These are phyloP conservation scores for Okamejei kenojei DNA, from an alignment of 2,797 vertebrate genomes.

Conservation along the genomic window DNA sequence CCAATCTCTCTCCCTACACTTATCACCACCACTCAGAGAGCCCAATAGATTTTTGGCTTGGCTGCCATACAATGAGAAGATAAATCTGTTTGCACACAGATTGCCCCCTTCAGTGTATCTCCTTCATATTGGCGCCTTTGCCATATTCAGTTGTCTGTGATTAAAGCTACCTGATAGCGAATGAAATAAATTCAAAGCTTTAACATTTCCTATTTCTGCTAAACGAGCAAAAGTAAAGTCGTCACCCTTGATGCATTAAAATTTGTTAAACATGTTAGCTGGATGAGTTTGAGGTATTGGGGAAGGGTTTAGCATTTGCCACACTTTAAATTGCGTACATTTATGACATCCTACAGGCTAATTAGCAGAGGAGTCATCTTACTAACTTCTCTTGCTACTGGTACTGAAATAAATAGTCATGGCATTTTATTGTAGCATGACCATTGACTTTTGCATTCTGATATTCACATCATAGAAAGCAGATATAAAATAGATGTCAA, in stretches of 20 bases:
- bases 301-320: neutral
- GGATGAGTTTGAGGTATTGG: neutral
- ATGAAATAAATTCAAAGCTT: neutral
- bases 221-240: neutral
- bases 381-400: neutral
- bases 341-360: neutral
- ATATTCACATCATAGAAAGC: neutral
- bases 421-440: too few relatives aligned
- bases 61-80: constrained; percentile 3
- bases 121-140: neutral
- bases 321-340: neutral
- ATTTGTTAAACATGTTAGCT: neutral
- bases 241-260: neutral
- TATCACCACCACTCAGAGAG: neutral
- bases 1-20: too few relatives aligned
- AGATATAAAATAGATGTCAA: neutral
- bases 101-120: neutral
- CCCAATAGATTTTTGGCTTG: neutral
- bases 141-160: neutral
- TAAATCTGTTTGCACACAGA: neutral
- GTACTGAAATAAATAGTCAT: neutral
- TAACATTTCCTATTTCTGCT: neutral
- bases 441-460: neutral
- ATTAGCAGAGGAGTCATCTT: neutral
- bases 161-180: neutral